Percentiles rank a stretch among this genome's conserved stretches.
These are phyloP conservation scores for Lagenorhynchus albirostris DNA, from an alignment of 2,113 vertebrate genomes.

Conservation along the genomic window DNA sequence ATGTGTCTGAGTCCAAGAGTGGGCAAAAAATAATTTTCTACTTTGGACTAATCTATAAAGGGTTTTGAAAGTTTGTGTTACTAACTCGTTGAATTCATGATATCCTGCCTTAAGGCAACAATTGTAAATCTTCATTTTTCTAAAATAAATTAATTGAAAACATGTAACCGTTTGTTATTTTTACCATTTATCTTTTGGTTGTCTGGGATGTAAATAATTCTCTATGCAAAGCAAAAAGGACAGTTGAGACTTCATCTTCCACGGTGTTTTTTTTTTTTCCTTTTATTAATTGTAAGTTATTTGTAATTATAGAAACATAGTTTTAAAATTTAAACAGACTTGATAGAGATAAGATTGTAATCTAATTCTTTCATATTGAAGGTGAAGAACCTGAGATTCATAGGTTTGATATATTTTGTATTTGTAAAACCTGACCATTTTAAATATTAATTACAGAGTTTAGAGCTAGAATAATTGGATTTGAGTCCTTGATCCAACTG, in stretches of 20 bases:
- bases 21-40: constrained; percentile 64
- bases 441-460: neutral
- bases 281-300: neutral
- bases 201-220: neutral
- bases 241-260: too few relatives aligned
- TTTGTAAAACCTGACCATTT: neutral
- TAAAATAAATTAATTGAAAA: constrained; percentile 82
- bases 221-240: neutral
- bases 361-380: neutral
- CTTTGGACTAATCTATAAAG: constrained; percentile 61
- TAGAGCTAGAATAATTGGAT: neutral
- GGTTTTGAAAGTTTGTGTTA: constrained; percentile 75
- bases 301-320: neutral
- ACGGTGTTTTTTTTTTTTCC: neutral
- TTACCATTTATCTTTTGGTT: neutral
- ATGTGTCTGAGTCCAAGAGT: constrained; percentile 41
- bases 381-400: neutral
- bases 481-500: neutral
- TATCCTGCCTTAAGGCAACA: constrained; percentile 71
- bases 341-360: neutral
- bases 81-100: constrained; percentile 67
- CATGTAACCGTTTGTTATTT: neutral
- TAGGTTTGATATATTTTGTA: neutral
- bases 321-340: neutral
- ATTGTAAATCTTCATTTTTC: constrained; percentile 81